Evolutionary conservation across 64 coral and sea anemone species (phyloP).

Genomic region (Dendronephthya gigantea): DNA sequence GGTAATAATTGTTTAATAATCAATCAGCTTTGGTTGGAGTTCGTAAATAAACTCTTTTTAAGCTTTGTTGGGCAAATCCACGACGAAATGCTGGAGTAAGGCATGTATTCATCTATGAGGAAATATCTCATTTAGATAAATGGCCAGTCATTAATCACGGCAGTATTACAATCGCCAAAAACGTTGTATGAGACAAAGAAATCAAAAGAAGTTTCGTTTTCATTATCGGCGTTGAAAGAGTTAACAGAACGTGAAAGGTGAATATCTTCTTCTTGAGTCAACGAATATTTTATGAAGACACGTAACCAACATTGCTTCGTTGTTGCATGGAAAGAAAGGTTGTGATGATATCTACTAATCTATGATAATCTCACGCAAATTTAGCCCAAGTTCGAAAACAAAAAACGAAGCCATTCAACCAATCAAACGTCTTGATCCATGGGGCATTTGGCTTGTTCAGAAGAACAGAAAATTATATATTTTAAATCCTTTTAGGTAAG

Average conservation of each 20-base stretch:
- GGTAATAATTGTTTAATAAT: too few species aligned
- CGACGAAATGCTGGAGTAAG: too few species aligned
- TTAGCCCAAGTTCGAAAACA: neutral
- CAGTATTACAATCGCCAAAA: neutral
- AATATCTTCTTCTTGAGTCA: neutral
- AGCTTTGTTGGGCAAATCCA: too few species aligned
- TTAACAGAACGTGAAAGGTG: neutral
- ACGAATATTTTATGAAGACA: neutral
- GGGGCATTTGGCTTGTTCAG: neutral
- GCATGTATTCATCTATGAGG: neutral
- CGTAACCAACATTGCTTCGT: neutral
- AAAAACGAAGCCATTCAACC: neutral
- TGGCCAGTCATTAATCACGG: neutral
- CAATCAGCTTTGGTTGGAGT: too few species aligned
- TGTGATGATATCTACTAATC: too few species aligned
- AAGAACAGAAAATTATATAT: neutral
- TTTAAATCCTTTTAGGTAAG: conserved; percentile 8
- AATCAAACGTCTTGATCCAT: conserved; percentile 17
- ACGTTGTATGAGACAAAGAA: neutral
- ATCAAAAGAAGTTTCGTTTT: neutral
- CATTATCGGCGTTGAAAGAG: neutral
- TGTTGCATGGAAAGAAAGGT: too few species aligned
- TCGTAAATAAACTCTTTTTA: too few species aligned
- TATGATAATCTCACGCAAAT: neutral
- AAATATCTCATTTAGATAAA: neutral